A percentile compares a stretch with the other conserved stretches of the same genome.
Conservation (phyloP, 2,888 invertebrate genomes). For the Malacosoma neustria region DNA sequence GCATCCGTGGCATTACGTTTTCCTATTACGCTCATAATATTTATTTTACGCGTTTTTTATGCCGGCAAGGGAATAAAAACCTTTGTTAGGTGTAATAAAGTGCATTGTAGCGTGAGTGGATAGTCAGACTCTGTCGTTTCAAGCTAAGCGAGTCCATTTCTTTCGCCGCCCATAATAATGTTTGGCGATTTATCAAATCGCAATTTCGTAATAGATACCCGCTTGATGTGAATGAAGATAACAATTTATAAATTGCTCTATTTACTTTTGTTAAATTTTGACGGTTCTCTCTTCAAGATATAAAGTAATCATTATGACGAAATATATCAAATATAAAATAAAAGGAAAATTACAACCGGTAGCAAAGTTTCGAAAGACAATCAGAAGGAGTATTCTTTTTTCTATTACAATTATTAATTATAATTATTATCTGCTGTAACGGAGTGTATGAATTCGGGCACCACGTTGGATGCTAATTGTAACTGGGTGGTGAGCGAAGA, state of each 20-base stretch:
- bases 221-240: constrained; percentile 59
- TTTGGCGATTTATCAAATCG: constrained; percentile 71
- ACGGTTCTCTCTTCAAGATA: neutral
- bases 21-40: constrained; percentile 55
- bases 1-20: constrained; percentile 50
- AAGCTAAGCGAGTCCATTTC: constrained; percentile 63
- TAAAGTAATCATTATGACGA: too few relatives aligned
- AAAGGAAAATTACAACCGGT: too few relatives aligned
- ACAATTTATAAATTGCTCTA: constrained; percentile 42
- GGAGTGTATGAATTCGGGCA: too few relatives aligned
- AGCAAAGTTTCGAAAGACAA: too few relatives aligned
- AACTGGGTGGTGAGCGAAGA: too few relatives aligned
- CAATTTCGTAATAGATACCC: constrained; percentile 73
- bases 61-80: constrained; percentile 19
- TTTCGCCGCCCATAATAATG: constrained; percentile 70
- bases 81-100: constrained; percentile 25
- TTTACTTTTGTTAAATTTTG: constrained; percentile 4
- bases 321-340: too few relatives aligned
- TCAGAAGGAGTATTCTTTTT: too few relatives aligned
- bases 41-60: constrained; percentile 34
- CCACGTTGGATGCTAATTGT: too few relatives aligned
- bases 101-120: constrained; percentile 19
- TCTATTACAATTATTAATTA: too few relatives aligned
- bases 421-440: too few relatives aligned
- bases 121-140: constrained; percentile 38